phyloP scores from a whole-genome alignment of 2,113 vertebrate genomes.

The Peromyscus maniculatus region DNA sequence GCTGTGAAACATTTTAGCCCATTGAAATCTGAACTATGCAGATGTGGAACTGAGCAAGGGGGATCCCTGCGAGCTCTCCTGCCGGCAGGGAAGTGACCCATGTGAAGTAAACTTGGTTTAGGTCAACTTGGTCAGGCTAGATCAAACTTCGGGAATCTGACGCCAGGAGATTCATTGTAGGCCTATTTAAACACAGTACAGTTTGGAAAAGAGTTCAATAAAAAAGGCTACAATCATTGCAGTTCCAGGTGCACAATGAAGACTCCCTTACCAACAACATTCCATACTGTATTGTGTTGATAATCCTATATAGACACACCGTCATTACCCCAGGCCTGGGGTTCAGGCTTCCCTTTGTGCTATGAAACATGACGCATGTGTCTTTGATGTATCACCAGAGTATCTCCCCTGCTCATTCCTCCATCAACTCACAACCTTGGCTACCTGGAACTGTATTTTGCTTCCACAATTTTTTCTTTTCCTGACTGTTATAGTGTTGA shows the following conservation, averaged over 20 bases:
- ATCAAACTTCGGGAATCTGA: background rate
- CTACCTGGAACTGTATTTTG: background rate
- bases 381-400: background rate
- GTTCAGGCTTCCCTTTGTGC: background rate
- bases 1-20: background rate
- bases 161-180: background rate
- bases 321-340: background rate
- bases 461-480: background rate
- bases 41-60: background rate
- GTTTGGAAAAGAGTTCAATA: background rate
- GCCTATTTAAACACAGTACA: background rate
- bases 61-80: background rate
- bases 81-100: background rate
- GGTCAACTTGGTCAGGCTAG: background rate
- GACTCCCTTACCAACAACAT: background rate
- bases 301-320: background rate
- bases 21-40: conserved; percentile 2
- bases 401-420: background rate
- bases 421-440: background rate
- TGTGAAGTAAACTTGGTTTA: background rate
- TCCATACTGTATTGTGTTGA: background rate
- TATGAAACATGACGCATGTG: background rate
- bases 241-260: background rate
- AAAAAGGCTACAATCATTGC: background rate
- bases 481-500: background rate